These are phyloP conservation scores for Mus caroli DNA, from an alignment of 2,797 vertebrate genomes.

Conservation along the genomic window DNA sequence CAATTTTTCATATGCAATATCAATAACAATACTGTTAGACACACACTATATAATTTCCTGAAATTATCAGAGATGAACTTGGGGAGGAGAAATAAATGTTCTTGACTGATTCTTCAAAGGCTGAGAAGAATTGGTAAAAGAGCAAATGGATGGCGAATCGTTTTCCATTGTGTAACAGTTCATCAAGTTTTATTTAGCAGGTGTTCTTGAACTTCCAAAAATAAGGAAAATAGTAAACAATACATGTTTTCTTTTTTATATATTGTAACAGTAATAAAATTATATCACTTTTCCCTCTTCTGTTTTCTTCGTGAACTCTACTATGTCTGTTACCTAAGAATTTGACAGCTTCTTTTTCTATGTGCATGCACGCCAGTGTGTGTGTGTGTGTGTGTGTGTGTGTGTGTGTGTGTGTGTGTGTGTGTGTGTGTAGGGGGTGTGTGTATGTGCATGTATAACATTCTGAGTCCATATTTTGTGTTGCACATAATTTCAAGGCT, in stretches of 20 bases:
- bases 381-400: neutral
- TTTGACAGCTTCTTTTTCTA: neutral
- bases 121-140: neutral
- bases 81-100: neutral
- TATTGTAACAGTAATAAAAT: neutral
- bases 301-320: neutral
- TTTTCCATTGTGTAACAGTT: neutral
- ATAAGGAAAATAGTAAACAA: neutral
- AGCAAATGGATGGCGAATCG: neutral
- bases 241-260: neutral
- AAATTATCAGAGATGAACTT: neutral
- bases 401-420: neutral
- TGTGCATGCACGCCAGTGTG: neutral
- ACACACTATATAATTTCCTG: neutral
- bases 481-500: neutral
- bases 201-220: neutral
- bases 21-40: neutral
- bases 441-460: neutral
- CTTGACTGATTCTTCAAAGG: neutral
- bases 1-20: neutral
- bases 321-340: neutral
- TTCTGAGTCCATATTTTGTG: neutral
- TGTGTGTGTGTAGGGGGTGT: neutral
- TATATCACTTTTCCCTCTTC: neutral
- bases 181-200: neutral